A percentile compares a stretch with the other conserved stretches of the same genome.
phyloP scores from a whole-genome alignment of 2,113 vertebrate species.

The Pangasianodon hypophthalmus region DNA sequence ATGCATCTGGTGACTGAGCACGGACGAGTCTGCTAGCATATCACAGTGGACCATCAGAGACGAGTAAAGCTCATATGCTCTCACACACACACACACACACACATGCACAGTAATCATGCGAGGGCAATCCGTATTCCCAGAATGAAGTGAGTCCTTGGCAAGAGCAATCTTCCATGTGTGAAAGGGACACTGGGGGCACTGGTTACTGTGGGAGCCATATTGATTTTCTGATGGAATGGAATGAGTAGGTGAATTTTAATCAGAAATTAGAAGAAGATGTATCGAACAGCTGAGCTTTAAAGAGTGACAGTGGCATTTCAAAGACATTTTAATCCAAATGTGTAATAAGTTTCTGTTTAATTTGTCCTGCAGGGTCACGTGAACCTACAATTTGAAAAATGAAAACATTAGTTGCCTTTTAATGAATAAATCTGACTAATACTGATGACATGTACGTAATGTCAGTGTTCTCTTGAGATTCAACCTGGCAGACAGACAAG shows the following conservation, averaged over 20 bases:
- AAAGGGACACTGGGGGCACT: background rate
- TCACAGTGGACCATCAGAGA: background rate
- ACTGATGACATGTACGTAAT: background rate
- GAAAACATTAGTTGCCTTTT: background rate
- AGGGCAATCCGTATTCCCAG: background rate
- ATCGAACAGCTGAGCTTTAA: background rate
- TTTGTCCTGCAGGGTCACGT: background rate
- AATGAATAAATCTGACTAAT: background rate
- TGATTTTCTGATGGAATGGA: background rate
- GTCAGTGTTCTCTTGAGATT: background rate
- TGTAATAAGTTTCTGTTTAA: background rate
- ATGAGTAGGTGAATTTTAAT: background rate
- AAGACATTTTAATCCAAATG: background rate
- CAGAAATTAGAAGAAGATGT: background rate
- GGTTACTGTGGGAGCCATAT: background rate
- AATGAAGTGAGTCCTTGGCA: background rate
- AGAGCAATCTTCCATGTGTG: background rate
- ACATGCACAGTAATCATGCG: background rate
- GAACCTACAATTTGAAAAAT: background rate
- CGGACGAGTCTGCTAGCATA: background rate
- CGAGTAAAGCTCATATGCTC: background rate
- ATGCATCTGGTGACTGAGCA: background rate
- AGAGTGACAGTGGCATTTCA: background rate
- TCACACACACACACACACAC: background rate
- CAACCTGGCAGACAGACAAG: background rate